Evolutionary conservation across 2,113 vertebrate genomes (phyloP), one percentile per base, ranked within the genome.

Genomic region (Diadophis punctatus): DNA sequence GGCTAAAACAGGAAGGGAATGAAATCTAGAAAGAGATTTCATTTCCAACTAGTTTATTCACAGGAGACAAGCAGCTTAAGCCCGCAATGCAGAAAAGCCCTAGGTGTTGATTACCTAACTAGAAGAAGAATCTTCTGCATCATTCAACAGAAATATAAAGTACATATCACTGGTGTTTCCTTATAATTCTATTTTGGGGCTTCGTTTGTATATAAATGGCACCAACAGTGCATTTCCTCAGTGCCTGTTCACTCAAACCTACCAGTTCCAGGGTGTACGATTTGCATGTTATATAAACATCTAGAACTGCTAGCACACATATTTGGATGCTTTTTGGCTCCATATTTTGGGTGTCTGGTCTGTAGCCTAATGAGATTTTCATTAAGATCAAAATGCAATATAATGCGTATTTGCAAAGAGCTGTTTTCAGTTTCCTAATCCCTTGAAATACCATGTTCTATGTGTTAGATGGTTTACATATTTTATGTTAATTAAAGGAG

Each of bases 381-480:
- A 95, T 94, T 80, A 92, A 95, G 92, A 96, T 94, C 94, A 93
- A 18, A 74, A 89, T 55, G 20, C 12, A 34, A 63, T 90, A 93
- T 93, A 93, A 88, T 95, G 95, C 90, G 91, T 88, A 92, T 93
- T 92, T 91, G 94, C 91, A 94, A 94, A 95, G 93, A 91, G 93
- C 93, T 96, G 95, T 94, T 94, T 96, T 96, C 95, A 96, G 90
- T 93, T 94, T 96, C 95, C 93, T 97, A 97, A 97, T 96, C 96
- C 96, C 87, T 92, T 95, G 95, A 94, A 94, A 97, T 96, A 95
- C 93, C 91, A 94, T 93, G 94, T 94, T 93, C 90, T 94, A 93
- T 95, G 94, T 96, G 95, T 96, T 96, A 95, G 94, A 97, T 97
- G 91, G 93, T 96, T 96, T 95, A 93, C 95, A 95, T 97, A 96